Base-by-base conservation (phyloP, 2,797 vertebrate species). In the Apodemus agrarius region DNA sequence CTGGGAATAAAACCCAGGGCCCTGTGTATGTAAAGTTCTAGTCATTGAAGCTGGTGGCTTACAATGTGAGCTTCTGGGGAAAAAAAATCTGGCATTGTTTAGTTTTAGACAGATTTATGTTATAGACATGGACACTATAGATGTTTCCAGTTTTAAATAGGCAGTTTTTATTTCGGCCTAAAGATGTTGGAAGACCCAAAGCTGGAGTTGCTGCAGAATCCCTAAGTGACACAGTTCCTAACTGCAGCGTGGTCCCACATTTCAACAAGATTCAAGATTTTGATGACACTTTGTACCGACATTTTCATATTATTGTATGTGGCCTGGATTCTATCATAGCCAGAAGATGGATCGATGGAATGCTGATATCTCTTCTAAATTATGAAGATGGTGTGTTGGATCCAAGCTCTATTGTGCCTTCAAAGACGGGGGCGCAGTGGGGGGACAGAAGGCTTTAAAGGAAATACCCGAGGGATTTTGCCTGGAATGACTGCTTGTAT, bases 261-360 rank as follows among this genome's bases (percentile, higher is more conserved):
- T 99, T 99, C 98, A 99, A 99, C 98, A 99, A 99, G 98, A 99
- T 99, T 97, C 99, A 99, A 97, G 99, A 99, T 98, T 99, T 99
- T 98, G 99, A 99, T 69, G 99, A 99, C 81, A 99, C 99, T 54
- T 99, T 99, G 98, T 99, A 99, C 98, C 98, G 99, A 97, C 99
- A 99, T 97, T 99, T 99, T 98, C 99, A 99, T 98, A 99, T 99
- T 96, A 99, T 99, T 93, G 99, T 99, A 24, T 99, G 99, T 98
- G 99, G 99, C n/a, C 98, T 99, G 98, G 99, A 99, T 98, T 99
- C 99, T 63, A 99, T 99, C 97, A 99, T 99, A 95, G 99, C 99
- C 98, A 99, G 99, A 98, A 99, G 99, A 97, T 99, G 99, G 99
- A 99, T 99, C 98, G 99, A 99, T 97, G 99, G 99, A 96, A 99